Evolutionary conservation across 2,888 invertebrate genomes (phyloP).

Genomic region (Aricia artaxerxes): DNA sequence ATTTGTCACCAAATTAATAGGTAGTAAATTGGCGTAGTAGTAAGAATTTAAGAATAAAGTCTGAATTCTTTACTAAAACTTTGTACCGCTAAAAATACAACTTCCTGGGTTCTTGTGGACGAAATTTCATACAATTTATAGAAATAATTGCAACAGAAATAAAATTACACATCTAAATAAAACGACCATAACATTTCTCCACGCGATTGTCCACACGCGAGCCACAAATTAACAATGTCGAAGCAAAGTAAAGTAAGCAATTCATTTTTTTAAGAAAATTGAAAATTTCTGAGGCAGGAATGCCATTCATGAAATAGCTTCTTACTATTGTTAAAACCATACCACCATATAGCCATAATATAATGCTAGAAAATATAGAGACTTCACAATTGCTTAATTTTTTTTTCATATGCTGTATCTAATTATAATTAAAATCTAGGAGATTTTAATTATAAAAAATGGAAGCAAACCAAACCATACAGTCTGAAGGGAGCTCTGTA

Average conservation of each 20-base stretch:
- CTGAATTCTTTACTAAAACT: background rate
- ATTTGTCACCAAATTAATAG: background rate
- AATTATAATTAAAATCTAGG: no score
- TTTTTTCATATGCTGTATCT: no score
- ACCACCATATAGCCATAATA: background rate
- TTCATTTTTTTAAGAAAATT: constrained; percentile 9
- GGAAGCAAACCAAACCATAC: no score
- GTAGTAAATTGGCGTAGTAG: no score
- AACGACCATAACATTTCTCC: constrained; percentile 21
- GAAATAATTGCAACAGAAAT: constrained; percentile 10
- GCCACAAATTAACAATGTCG: constrained; percentile 14
- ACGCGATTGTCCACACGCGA: constrained; percentile 20
- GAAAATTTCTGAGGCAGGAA: background rate
- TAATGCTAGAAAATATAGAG: background rate
- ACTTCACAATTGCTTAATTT: background rate
- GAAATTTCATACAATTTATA: background rate
- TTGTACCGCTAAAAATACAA: background rate
- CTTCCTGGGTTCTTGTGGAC: background rate
- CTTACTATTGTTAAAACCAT: background rate
- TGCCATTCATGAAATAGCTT: background rate
- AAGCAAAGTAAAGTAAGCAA: constrained; percentile 3
- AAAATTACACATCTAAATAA: constrained; percentile 16
- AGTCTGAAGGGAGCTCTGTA: no score
- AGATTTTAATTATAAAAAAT: no score
- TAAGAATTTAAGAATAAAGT: no score